phyloP scores from a whole-genome alignment of 2,888 invertebrate species.

The Papilio protenor region DNA sequence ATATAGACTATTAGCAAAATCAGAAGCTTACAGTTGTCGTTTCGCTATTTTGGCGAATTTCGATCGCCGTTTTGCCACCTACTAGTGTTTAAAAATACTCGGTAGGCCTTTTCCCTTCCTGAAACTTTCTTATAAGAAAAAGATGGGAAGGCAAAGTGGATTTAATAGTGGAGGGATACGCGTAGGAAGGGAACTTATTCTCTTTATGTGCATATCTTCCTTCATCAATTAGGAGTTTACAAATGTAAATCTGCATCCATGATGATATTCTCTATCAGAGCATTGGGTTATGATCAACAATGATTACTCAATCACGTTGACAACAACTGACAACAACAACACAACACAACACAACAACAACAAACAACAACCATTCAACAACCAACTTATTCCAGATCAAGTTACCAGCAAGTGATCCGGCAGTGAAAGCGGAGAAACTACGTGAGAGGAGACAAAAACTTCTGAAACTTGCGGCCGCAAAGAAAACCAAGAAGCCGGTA shows the following conservation, averaged over 20 bases:
- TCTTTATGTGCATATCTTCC: too few species aligned
- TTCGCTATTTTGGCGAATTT: too few species aligned
- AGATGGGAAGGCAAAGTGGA: too few species aligned
- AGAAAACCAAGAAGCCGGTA: conserved; percentile 82
- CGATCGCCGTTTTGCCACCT: too few species aligned
- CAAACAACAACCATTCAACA: background rate
- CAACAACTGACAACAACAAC: conserved; percentile 70
- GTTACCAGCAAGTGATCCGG: conserved; percentile 73
- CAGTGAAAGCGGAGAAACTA: conserved; percentile 78
- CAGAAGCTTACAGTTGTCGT: too few species aligned
- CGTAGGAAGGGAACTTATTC: too few species aligned
- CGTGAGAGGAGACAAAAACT: conserved; percentile 79
- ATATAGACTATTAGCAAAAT: too few species aligned
- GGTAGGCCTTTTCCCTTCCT: too few species aligned
- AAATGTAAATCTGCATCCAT: conserved; percentile 48
- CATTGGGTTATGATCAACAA: conserved; percentile 78
- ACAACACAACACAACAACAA: conserved; percentile 53
- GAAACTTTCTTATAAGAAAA: too few species aligned
- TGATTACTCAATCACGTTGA: conserved; percentile 79
- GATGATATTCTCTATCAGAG: conserved; percentile 77
- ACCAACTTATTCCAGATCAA: conserved; percentile 69
- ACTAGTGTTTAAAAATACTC: too few species aligned
- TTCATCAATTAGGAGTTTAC: too few species aligned
- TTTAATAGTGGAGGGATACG: too few species aligned
- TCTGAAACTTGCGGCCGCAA: conserved; percentile 79